Conservation (phyloP, 2,113 vertebrate genomes). For the Lasiurus cinereus region DNA sequence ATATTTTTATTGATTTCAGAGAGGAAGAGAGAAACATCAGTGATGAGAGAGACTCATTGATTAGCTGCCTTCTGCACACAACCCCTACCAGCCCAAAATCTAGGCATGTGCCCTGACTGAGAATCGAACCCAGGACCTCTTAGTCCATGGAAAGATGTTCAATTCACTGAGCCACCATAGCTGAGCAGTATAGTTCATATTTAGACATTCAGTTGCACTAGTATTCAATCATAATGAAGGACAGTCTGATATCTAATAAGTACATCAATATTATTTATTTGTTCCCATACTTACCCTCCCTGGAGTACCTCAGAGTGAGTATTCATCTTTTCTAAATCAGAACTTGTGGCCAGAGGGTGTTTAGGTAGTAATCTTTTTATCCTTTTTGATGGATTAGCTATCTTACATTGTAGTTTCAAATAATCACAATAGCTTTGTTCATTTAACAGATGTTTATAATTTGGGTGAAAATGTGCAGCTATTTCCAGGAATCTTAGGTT, state of each 20-base stretch:
- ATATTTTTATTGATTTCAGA: no score
- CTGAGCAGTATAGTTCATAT: neutral
- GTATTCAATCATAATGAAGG: neutral
- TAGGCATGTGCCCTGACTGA: no score
- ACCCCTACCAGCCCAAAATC: no score
- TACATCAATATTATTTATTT: neutral
- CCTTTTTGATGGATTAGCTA: neutral
- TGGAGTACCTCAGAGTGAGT: neutral
- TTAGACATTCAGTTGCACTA: neutral
- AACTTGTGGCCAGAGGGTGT: neutral
- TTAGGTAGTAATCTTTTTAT: slow-evolving; percentile 39
- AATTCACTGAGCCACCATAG: no score
- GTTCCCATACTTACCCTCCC: neutral
- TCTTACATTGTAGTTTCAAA: slow-evolving; percentile 57
- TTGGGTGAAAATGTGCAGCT: slow-evolving; percentile 83
- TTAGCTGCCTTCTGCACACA: no score
- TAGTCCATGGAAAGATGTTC: no score
- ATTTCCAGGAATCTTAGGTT: slow-evolving; percentile 78
- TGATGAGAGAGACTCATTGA: no score
- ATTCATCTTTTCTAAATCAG: neutral
- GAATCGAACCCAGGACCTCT: no score
- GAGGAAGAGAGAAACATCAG: no score
- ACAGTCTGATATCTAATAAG: neutral
- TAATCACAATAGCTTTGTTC: slow-evolving; percentile 77
- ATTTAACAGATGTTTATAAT: slow-evolving; percentile 86